These are phyloP conservation scores for Napeogenes sylphis DNA, from an alignment of 2,888 invertebrate genomes.

Conservation along the genomic window DNA sequence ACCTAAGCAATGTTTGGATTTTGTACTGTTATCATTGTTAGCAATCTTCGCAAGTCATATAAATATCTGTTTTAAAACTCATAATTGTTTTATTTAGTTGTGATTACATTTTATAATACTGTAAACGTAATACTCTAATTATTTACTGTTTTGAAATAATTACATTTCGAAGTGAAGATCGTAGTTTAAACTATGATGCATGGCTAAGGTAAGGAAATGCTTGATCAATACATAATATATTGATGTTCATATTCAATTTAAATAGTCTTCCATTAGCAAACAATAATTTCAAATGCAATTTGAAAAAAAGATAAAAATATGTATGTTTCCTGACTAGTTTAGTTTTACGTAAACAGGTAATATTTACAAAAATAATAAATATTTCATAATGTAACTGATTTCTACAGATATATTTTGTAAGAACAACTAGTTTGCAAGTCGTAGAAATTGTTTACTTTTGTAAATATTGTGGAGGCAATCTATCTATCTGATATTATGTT, in stretches of 20 bases:
- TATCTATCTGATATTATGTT: too few relatives aligned
- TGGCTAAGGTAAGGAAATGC: not conserved
- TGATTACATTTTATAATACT: slow-evolving; percentile 5
- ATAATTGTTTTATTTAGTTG: not conserved
- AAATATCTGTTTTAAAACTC: not conserved
- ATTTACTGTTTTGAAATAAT: not conserved
- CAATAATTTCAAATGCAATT: not conserved
- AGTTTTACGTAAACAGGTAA: too few relatives aligned
- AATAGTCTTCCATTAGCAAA: not conserved
- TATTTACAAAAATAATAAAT: too few relatives aligned
- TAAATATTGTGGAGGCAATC: too few relatives aligned
- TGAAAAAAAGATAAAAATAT: too few relatives aligned
- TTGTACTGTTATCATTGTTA: not conserved
- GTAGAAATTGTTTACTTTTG: too few relatives aligned
- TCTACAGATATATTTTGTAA: too few relatives aligned
- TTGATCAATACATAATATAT: not conserved
- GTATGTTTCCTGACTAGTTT: too few relatives aligned
- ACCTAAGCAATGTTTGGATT: too few relatives aligned
- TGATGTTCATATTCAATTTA: too few relatives aligned
- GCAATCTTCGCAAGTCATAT: not conserved
- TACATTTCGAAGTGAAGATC: not conserved
- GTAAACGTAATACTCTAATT: not conserved
- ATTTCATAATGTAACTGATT: too few relatives aligned
- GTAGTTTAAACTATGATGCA: slow-evolving; percentile 1
- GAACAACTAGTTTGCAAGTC: too few relatives aligned